Percentiles rank a stretch among this genome's conserved stretches.
Conservation (phyloP, 2,888 invertebrate species). For the Caenorhabditis sp. region DNA sequence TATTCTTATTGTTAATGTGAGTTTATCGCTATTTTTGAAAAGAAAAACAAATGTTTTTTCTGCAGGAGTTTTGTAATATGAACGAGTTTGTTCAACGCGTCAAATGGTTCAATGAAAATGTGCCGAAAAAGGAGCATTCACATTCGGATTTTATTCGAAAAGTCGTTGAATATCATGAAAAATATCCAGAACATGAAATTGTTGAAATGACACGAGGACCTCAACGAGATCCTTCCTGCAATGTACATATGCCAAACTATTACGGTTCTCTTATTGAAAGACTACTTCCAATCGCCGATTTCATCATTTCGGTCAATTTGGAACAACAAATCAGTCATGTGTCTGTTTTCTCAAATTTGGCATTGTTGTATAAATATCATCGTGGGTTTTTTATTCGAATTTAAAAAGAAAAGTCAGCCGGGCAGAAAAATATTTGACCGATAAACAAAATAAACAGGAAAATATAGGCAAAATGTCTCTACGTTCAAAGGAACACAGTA, state of each 20-base stretch:
- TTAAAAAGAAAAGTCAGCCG: too few species aligned
- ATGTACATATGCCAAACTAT: slow-evolving; percentile 38
- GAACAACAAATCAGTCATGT: slow-evolving; percentile 40
- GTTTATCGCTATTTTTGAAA: background rate
- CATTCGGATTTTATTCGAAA: slow-evolving; percentile 52
- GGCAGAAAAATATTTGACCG: too few species aligned
- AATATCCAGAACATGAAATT: slow-evolving; percentile 9
- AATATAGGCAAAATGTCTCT: too few species aligned
- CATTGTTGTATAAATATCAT: slow-evolving; percentile 62
- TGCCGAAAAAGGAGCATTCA: slow-evolving; percentile 32
- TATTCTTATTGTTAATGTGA: slow-evolving; percentile 30
- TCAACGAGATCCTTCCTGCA: slow-evolving; percentile 9
- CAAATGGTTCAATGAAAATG: slow-evolving; percentile 27
- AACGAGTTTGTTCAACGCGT: slow-evolving; percentile 30
- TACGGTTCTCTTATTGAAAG: slow-evolving; percentile 50
- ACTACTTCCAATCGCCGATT: slow-evolving; percentile 51
- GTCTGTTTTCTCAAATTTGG: slow-evolving; percentile 43
- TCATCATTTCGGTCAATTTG: slow-evolving; percentile 49
- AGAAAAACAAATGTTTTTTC: background rate
- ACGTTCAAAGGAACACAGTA: too few species aligned
- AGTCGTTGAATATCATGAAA: slow-evolving; percentile 52
- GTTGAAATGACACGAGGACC: background rate
- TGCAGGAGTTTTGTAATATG: slow-evolving; percentile 31
- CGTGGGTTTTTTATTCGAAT: slow-evolving; percentile 41
- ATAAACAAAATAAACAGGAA: too few species aligned